These are phyloP conservation scores for Drosophila birchii DNA, from an alignment of 2,888 invertebrate species.

Conservation along the genomic window DNA sequence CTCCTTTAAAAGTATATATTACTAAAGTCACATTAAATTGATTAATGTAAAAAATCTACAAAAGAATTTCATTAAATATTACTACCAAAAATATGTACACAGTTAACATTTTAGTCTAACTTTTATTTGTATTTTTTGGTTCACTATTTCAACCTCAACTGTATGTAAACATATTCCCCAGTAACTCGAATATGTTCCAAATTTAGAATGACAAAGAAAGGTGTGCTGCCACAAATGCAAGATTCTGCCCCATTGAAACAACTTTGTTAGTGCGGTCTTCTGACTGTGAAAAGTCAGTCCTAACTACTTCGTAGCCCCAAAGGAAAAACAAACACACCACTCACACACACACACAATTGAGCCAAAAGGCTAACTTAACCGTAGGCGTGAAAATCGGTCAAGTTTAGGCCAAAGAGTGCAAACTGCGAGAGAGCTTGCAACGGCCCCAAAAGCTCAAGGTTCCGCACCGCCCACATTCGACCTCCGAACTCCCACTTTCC, in stretches of 20 bases:
- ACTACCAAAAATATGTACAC: background rate
- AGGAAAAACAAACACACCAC: background rate
- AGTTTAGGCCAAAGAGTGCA: constrained; percentile 58
- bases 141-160: background rate
- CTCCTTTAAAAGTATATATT: too few species aligned
- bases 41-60: background rate
- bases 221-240: constrained; percentile 11
- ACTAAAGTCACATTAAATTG: too few species aligned
- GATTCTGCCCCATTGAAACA: constrained; percentile 6
- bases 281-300: constrained; percentile 20
- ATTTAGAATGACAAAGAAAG: constrained; percentile 20
- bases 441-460: constrained; percentile 40
- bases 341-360: background rate
- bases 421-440: constrained; percentile 39
- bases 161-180: background rate
- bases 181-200: constrained; percentile 27
- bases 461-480: constrained; percentile 24
- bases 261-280: background rate
- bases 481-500: constrained; percentile 18
- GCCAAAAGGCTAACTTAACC: constrained; percentile 4
- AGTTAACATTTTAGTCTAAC: background rate
- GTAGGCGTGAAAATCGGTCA: constrained; percentile 63
- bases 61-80: background rate
- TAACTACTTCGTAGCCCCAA: constrained; percentile 17
- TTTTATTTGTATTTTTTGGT: background rate